Evolutionary conservation across 2,113 vertebrate species (phyloP).

Genomic region (Cyprinodon tularosa): DNA sequence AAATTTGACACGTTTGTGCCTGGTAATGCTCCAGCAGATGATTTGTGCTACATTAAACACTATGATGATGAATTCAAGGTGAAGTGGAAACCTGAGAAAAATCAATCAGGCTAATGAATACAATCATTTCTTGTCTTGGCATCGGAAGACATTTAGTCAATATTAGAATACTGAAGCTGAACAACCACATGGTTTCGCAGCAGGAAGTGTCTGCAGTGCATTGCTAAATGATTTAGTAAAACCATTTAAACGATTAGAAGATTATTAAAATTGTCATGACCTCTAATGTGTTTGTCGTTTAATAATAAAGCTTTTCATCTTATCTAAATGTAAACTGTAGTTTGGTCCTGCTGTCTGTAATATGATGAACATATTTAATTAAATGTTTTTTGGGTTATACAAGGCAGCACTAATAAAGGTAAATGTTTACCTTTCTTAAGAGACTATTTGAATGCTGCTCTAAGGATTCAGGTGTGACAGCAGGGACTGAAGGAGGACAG

Average conservation of each 20-base stretch:
- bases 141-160: background rate
- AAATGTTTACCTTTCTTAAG: conserved; percentile 37
- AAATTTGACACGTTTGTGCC: conserved; percentile 29
- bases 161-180: conserved; percentile 12
- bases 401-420: conserved; percentile 31
- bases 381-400: conserved; percentile 22
- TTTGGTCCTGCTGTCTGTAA: conserved; percentile 40
- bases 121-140: conserved; percentile 6
- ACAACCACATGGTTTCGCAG: background rate
- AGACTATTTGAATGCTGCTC: conserved; percentile 17
- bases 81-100: conserved; percentile 19
- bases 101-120: conserved; percentile 26
- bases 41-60: conserved; percentile 29
- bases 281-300: conserved; percentile 22
- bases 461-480: conserved; percentile 19
- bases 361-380: conserved; percentile 24
- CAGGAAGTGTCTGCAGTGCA: background rate
- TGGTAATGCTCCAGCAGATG: conserved; percentile 9
- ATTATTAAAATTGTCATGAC: conserved; percentile 8
- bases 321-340: conserved; percentile 4
- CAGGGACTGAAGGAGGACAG: conserved; percentile 8
- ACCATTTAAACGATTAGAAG: conserved; percentile 9
- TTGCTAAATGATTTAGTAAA: background rate
- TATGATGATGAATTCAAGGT: conserved; percentile 24
- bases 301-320: background rate